Percentiles rank a stretch among this genome's conserved stretches.
Conservation (phyloP, 2,888 invertebrate species). For the Scaptomyza reducta region DNA sequence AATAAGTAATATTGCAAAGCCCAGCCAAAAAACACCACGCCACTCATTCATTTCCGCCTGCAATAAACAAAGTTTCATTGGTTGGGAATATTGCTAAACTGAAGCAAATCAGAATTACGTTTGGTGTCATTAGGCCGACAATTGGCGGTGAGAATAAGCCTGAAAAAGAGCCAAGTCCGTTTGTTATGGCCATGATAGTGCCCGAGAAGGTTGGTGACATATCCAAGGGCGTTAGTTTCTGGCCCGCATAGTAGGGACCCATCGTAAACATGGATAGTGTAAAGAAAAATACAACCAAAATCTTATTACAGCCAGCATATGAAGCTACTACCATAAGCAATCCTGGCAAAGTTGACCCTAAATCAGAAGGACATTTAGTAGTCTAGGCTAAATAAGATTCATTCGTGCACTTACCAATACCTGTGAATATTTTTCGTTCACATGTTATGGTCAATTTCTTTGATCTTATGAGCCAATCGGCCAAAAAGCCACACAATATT, state of each 20-base stretch:
- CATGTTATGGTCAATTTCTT: constrained; percentile 85
- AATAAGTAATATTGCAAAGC: constrained; percentile 87
- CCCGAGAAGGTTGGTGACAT: constrained; percentile 87
- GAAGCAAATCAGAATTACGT: constrained; percentile 84
- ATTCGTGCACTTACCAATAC: constrained; percentile 85
- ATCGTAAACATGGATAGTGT: constrained; percentile 88
- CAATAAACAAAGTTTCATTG: neutral
- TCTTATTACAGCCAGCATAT: constrained; percentile 87
- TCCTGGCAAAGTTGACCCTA: constrained; percentile 87
- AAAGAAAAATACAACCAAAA: constrained; percentile 86
- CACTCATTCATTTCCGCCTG: constrained; percentile 88
- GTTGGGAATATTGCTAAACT: neutral
- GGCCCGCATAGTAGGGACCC: constrained; percentile 88
- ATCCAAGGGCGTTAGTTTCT: constrained; percentile 88
- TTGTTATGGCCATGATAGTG: constrained; percentile 87
- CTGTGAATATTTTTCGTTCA: constrained; percentile 88
- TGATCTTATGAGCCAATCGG: constrained; percentile 87
- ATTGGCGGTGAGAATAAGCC: constrained; percentile 88
- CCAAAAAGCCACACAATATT: constrained; percentile 86
- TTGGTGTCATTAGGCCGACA: constrained; percentile 87
- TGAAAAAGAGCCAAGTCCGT: constrained; percentile 88
- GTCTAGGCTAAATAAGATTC: too few relatives aligned
- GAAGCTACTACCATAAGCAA: constrained; percentile 87
- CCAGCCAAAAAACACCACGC: constrained; percentile 91
- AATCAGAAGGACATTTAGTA: neutral